These are phyloP conservation scores for Zaprionus davidi DNA, from an alignment of 1,140 invertebrate genomes.

Conservation along the genomic window DNA sequence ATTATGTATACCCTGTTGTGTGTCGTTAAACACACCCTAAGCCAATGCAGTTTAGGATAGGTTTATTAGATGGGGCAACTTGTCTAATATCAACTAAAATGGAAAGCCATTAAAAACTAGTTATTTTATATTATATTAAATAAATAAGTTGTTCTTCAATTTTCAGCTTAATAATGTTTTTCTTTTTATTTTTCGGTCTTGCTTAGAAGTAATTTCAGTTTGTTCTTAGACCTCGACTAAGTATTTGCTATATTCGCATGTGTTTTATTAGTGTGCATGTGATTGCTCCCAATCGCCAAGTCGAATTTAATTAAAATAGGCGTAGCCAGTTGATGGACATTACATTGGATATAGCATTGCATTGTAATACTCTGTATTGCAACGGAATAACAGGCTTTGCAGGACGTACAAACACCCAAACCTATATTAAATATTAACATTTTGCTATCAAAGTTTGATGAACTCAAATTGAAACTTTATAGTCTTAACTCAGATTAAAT, in stretches of 20 bases:
- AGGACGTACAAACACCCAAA: not conserved
- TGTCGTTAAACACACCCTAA: not conserved
- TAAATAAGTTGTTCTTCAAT: conserved; percentile 8
- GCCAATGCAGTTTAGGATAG: no score
- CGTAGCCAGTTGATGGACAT: conserved; percentile 44
- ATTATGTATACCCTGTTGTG: no score
- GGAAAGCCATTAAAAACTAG: not conserved
- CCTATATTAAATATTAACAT: no score
- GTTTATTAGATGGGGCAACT: not conserved
- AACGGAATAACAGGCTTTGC: not conserved
- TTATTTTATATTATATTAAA: not conserved
- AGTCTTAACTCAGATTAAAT: no score
- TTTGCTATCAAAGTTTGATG: no score
- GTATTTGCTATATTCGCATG: not conserved
- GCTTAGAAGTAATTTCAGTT: conserved; percentile 3
- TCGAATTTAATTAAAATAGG: conserved; percentile 61
- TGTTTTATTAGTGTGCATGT: conserved; percentile 9
- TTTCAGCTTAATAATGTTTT: not conserved
- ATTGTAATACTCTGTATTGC: not conserved
- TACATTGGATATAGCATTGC: not conserved
- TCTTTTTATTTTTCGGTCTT: not conserved
- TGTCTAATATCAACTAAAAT: not conserved
- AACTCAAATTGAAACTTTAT: no score
- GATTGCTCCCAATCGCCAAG: conserved; percentile 49
- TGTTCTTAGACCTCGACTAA: conserved; percentile 10